Evolutionary conservation across 2,797 vertebrate species (phyloP), one percentile per base, ranked within the genome.

Genomic region (Anniella stebbinsi): DNA sequence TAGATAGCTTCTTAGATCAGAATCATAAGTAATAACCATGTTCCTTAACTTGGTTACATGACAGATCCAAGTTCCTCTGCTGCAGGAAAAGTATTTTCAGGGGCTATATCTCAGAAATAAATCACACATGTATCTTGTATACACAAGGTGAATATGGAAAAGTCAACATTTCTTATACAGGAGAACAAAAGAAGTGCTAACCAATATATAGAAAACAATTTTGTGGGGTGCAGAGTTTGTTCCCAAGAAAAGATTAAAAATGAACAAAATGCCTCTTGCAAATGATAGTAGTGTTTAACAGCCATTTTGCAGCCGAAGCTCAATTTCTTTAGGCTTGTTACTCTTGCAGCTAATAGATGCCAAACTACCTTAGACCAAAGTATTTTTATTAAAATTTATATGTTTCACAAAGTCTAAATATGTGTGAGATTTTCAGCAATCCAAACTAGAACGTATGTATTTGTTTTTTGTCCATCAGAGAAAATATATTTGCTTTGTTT

Each of bases 401-500:
- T 51, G 7, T 63, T 69, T 17, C n/a, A 73, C 0, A 10, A 38
- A 3, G 45, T 92, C 89, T 3, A 28, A 88, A 90, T 23, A 88
- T 80, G 10, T 76, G 80, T 45, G 15, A 67, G 30, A 30, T 77
- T 60, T 90, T 28, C 73, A 89, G 2, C 91, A 88, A 89, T 76
- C 5, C 54, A 63, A 38, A n/a, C 38, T 54, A 54, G 73, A n/a
- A 1, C 11, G 2, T 51, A n/a, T 51, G 7, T 69, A 15, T 18
- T 7, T 70, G 1, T 48, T 18, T 41, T 73, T 21, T 33, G 4
- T 41, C 17, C 38, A 10, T 93, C 33, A 8, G 45, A 87, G 36
- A 69, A 7, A 25, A 60, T 36, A 25, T 57, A 33, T 54, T 81
- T 13, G 33, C 28, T 91, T 87, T 93, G 48, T 17, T 93, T 93